phyloP scores from a whole-genome alignment of 2,113 vertebrate genomes.

The Cephalopterus ornatus region DNA sequence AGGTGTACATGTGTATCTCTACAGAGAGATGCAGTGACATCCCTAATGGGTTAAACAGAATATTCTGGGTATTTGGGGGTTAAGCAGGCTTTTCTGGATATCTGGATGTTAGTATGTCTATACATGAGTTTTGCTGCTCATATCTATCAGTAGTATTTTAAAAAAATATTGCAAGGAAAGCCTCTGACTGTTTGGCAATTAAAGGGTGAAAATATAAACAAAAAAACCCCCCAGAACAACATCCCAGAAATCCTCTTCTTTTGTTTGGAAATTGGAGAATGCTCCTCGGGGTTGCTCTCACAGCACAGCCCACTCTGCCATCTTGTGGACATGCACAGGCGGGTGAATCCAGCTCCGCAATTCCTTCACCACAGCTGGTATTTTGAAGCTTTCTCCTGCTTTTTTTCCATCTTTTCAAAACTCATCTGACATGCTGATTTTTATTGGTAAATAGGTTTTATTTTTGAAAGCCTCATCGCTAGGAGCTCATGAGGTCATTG shows the following conservation, averaged over 20 bases:
- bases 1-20: background rate
- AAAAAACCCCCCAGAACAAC: background rate
- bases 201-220: background rate
- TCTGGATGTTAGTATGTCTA: background rate
- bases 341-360: rapidly evolving
- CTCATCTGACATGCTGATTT: background rate
- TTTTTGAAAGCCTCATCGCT: background rate
- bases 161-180: background rate
- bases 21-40: background rate
- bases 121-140: background rate
- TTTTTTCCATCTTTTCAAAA: background rate
- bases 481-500: background rate
- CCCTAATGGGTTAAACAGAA: background rate
- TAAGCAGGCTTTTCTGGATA: background rate
- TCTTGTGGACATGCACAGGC: background rate
- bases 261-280: background rate
- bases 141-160: background rate
- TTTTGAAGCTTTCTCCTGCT: background rate
- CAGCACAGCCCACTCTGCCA: background rate
- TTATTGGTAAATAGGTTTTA: background rate
- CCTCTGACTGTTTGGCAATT: background rate
- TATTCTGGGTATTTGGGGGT: background rate
- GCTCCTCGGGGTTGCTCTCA: background rate
- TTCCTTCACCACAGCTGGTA: rapidly evolving
- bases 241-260: background rate